A percentile compares a stretch with the other conserved stretches of the same genome.
Evolutionary conservation across 2,888 invertebrate genomes (phyloP).

Genomic region (Lapara coniferarum): DNA sequence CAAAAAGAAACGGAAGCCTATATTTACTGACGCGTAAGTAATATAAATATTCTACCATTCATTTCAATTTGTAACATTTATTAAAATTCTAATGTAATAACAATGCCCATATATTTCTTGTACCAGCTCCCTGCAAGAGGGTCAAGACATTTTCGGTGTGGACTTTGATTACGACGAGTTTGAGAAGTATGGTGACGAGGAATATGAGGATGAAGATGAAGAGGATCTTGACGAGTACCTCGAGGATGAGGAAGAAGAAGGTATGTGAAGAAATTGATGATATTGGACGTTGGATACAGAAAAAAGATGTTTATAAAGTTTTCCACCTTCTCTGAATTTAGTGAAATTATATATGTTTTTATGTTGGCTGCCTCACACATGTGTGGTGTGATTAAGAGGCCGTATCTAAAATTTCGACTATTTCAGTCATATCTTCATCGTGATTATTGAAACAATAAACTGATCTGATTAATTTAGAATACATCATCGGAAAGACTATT

Average conservation of each 20-base stretch:
- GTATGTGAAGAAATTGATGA: conserved; percentile 44
- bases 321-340: too few species aligned
- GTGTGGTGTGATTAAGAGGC: too few species aligned
- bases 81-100: background rate
- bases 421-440: too few species aligned
- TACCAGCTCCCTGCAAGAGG: conserved; percentile 95
- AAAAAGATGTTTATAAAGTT: too few species aligned
- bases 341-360: too few species aligned
- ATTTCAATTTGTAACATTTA: too few species aligned
- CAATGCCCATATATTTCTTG: conserved; percentile 4
- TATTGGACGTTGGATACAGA: background rate
- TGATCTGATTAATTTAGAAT: too few species aligned
- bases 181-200: conserved; percentile 93
- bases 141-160: conserved; percentile 99
- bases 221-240: conserved; percentile 90
- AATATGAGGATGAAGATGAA: conserved; percentile 92
- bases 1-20: conserved; percentile 90
- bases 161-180: conserved; percentile 98
- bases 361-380: too few species aligned
- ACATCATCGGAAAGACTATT: too few species aligned
- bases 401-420: too few species aligned
- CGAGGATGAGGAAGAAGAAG: conserved; percentile 89
- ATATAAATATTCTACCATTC: background rate
- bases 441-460: too few species aligned
- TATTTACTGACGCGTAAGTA: conserved; percentile 94